Conservation (phyloP, 2,888 invertebrate genomes). For the Oligia latruncula region DNA sequence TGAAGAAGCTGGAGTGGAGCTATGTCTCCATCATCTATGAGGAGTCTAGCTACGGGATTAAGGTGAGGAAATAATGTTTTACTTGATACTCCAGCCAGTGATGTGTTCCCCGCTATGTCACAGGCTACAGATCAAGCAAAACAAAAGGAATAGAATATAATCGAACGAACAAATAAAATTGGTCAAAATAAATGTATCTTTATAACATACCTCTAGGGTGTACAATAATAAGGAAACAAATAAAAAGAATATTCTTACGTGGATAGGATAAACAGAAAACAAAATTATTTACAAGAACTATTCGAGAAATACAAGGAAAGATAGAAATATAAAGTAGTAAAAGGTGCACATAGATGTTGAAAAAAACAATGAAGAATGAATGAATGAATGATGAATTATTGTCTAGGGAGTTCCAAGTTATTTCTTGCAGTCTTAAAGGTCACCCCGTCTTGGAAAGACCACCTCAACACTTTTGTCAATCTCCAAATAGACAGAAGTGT, state of each 20-base stretch:
- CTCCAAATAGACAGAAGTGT: not conserved
- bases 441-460: not conserved
- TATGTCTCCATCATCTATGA: slow-evolving; percentile 99
- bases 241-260: no score
- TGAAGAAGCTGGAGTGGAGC: slow-evolving; percentile 96
- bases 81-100: not conserved
- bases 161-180: no score
- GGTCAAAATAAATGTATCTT: no score
- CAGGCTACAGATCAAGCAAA: not conserved
- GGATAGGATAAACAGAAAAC: not conserved
- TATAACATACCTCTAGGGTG: no score
- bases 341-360: no score
- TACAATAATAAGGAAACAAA: no score
- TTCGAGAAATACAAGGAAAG: no score
- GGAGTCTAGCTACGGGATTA: slow-evolving; percentile 98
- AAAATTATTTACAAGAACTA: not conserved
- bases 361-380: no score
- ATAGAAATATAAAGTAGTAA: no score
- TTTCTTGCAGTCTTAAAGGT: not conserved
- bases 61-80: slow-evolving; percentile 90
- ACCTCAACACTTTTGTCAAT: not conserved
- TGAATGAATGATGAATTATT: no score
- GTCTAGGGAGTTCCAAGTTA: not conserved
- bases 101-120: not conserved
- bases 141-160: no score